These are phyloP conservation scores for Calephelis nemesis DNA, from an alignment of 1,140 invertebrate species.

Conservation along the genomic window DNA sequence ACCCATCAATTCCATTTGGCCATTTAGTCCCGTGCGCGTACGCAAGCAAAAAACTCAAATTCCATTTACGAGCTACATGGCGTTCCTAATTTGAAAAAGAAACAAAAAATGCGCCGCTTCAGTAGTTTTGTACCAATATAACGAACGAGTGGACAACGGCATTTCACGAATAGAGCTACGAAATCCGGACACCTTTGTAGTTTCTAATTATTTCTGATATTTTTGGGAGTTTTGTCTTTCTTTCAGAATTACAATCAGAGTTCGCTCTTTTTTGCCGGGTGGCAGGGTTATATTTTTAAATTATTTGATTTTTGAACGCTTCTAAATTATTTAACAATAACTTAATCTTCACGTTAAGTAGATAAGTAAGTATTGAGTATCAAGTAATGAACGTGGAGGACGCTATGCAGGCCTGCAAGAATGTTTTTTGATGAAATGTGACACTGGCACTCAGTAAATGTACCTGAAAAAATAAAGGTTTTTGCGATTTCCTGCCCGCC, in stretches of 20 bases:
- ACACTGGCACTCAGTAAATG: no score
- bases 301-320: no score
- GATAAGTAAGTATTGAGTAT: no score
- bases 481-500: no score
- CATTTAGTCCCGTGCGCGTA: constrained; percentile 1
- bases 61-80: constrained; percentile 6
- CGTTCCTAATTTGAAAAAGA: constrained; percentile 17
- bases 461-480: no score
- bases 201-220: background rate
- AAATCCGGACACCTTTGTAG: background rate
- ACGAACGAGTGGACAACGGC: constrained; percentile 28
- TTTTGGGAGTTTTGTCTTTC: background rate
- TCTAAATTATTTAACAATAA: no score
- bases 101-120: constrained; percentile 29
- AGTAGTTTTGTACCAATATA: constrained; percentile 33
- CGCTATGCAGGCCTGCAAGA: no score
- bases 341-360: no score
- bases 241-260: background rate
- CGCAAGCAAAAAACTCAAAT: constrained; percentile 6
- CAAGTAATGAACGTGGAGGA: no score
- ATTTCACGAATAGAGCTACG: constrained; percentile 20
- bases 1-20: background rate
- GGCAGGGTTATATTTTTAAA: no score
- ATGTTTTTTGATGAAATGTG: no score
- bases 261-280: background rate